Base-by-base conservation (phyloP, 2,797 vertebrate genomes). In the Centropyge bicolor region DNA sequence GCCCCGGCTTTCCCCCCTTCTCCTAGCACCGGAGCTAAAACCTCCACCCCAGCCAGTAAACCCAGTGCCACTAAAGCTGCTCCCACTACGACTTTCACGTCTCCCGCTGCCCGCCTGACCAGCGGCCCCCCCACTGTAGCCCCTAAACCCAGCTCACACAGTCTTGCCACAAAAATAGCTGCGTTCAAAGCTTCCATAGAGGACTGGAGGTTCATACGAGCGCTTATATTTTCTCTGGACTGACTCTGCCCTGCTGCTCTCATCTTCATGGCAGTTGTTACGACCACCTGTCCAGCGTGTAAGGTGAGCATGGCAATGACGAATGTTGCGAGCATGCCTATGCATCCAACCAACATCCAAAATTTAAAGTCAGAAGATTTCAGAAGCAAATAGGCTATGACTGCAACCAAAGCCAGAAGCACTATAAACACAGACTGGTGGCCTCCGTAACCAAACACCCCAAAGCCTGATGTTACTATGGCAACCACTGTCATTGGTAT, bases 281-380 rank as follows among this genome's bases (percentile, higher is more conserved):
- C 46, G 0, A 83, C 90, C 43, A 63, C 57, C 66, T 93, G 90
- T 0, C 83, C 88, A 0, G 91, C 91, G 0, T 93, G 91, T 0
- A 93, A 68, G 1, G 91, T 93, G 20, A 93, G 91, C 66, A 93
- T 52, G 22, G 91, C 91, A 0, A 93, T 82, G 61, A 93, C 73
- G 2, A 92, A 93, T 0, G 89, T 88, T 2, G 88, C 86, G 0
- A 93, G 61, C 89, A 90, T 89, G 16, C 82, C 91, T 81, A 93
- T 89, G 71, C 88, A 92, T 5, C 85, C 92, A 0, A 87, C 78
- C 74, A 92, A 54, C 92, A 93, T 93, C 92, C 92, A 93, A 52
- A 92, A 93, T 56, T 91, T 91, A 43, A 93, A 91, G 80, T 90
- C 80, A 0, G 80, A 62, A 0, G 82, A 74, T 19, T 82, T 88